phyloP scores from a whole-genome alignment of 1,140 invertebrate genomes.

The Papilio machaon region DNA sequence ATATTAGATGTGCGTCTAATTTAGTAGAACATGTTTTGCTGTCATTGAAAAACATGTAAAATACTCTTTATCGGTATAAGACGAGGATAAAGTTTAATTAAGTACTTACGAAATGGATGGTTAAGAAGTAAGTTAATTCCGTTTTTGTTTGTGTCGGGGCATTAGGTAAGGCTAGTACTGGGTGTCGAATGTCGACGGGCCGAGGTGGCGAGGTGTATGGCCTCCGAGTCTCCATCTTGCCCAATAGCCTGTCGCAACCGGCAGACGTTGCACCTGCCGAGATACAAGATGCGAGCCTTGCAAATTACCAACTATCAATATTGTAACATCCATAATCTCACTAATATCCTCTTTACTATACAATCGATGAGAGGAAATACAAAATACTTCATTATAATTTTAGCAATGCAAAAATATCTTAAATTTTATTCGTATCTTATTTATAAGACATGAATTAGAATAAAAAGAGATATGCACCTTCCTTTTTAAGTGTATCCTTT shows the following conservation, averaged over 20 bases:
- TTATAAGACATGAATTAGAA: not conserved
- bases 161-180: constrained; percentile 76
- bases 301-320: constrained; percentile 65
- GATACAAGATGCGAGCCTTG: constrained; percentile 68
- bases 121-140: constrained; percentile 62
- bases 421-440: not conserved
- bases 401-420: not conserved
- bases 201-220: constrained; percentile 67
- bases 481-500: not conserved
- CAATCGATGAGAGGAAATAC: not conserved
- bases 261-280: constrained; percentile 74
- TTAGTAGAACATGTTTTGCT: constrained; percentile 15
- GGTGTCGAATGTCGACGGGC: constrained; percentile 70
- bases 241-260: constrained; percentile 76
- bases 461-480: not conserved
- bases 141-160: constrained; percentile 69
- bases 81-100: constrained; percentile 45
- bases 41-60: constrained; percentile 3
- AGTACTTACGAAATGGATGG: constrained; percentile 44
- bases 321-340: constrained; percentile 53
- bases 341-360: constrained; percentile 2
- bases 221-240: constrained; percentile 72
- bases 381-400: constrained; percentile 7
- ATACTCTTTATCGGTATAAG: not conserved
- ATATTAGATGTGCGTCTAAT: not conserved